Percentiles rank a stretch among this genome's conserved stretches.
phyloP scores from a whole-genome alignment of 2,888 invertebrate genomes.

The Amiota minor region DNA sequence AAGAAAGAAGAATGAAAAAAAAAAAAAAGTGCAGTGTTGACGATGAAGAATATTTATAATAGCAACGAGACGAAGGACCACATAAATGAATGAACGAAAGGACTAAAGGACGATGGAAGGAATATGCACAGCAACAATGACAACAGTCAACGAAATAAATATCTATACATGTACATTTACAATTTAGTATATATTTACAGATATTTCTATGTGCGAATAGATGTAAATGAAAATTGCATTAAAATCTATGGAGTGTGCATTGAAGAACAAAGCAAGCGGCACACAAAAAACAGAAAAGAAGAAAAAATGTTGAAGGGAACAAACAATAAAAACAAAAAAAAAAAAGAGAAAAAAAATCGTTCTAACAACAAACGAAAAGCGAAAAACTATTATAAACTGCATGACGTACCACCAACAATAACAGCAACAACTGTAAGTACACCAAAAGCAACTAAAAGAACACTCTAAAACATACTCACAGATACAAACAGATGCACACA shows the following conservation, averaged over 20 bases:
- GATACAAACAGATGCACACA: conserved; percentile 41
- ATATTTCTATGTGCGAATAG: neutral
- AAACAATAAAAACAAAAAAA: conserved; percentile 29
- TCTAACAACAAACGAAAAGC: conserved; percentile 23
- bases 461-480: conserved; percentile 22
- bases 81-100: conserved; percentile 1
- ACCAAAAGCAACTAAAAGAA: conserved; percentile 64
- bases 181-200: neutral
- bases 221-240: conserved; percentile 59
- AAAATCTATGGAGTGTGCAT: conserved; percentile 59
- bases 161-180: neutral
- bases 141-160: neutral
- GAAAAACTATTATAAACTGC: conserved; percentile 51
- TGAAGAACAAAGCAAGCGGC: conserved; percentile 13
- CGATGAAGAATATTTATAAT: conserved; percentile 12
- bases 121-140: conserved; percentile 20
- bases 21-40: neutral
- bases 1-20: neutral
- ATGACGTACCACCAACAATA: conserved; percentile 32
- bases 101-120: neutral
- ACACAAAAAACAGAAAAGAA: conserved; percentile 7
- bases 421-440: conserved; percentile 45
- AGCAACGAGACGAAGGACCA: neutral
- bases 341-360: neutral
- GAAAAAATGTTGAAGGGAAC: conserved; percentile 39